Percentiles rank a stretch among this genome's conserved stretches.
Evolutionary conservation across 2,797 vertebrate species (phyloP).

Genomic region (Poeciliopsis gracilis): DNA sequence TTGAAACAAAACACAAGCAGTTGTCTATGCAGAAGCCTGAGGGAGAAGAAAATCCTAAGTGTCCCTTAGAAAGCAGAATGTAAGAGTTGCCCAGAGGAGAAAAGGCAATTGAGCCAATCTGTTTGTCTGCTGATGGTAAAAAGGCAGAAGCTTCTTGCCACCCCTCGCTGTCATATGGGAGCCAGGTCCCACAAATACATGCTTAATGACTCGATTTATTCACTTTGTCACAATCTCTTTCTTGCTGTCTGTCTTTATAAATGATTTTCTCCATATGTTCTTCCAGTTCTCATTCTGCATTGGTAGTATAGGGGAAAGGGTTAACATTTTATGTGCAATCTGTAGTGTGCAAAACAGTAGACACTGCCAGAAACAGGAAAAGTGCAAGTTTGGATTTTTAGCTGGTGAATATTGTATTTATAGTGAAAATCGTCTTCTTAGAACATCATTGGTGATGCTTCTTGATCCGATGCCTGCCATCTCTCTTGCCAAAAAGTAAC

Average conservation of each 20-base stretch:
- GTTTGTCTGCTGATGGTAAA: conserved; percentile 96
- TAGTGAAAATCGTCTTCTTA: background rate
- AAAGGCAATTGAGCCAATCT: conserved; percentile 90
- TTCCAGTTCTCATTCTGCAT: conserved; percentile 70
- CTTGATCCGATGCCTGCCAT: background rate
- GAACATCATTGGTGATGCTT: background rate
- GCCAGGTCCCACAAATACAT: conserved; percentile 93
- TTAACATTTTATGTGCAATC: conserved; percentile 18
- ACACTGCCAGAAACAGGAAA: background rate
- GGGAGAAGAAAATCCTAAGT: conserved; percentile 58
- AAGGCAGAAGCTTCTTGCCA: conserved; percentile 87
- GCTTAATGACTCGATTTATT: conserved; percentile 99
- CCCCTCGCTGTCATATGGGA: conserved; percentile 91
- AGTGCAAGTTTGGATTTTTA: background rate
- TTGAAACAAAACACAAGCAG: conserved; percentile 36
- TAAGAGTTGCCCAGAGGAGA: conserved; percentile 90
- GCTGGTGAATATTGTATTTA: background rate
- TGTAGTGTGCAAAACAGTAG: background rate
- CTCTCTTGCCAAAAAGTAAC: background rate
- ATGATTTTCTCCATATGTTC: conserved; percentile 93
- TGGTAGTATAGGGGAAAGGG: conserved; percentile 15
- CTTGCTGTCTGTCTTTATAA: conserved; percentile 69
- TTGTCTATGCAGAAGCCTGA: conserved; percentile 38
- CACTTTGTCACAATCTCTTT: conserved; percentile 78
- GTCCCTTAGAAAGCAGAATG: conserved; percentile 78